Evolutionary conservation across 1,140 invertebrate genomes (phyloP).

Genomic region (Cardiocondyla obscurior): DNA sequence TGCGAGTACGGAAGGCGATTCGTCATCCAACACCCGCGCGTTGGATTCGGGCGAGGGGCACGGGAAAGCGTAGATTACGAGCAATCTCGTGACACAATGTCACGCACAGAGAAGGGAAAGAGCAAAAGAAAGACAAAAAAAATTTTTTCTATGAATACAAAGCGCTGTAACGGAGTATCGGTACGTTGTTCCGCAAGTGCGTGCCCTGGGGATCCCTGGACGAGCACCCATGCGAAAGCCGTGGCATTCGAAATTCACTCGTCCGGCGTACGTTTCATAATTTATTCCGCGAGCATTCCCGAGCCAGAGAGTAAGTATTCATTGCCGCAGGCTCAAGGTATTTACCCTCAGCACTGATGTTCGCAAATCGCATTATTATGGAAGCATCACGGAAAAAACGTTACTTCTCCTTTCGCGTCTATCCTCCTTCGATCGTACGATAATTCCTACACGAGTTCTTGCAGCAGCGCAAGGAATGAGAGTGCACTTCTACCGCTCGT

Average conservation of each 20-base stretch:
- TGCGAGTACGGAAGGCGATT: not conserved
- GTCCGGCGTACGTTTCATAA: not conserved
- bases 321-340: not conserved
- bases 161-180: not conserved
- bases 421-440: not conserved
- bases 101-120: not conserved
- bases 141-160: not conserved
- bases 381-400: not conserved
- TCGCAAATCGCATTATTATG: constrained; percentile 13
- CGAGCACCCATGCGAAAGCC: constrained; percentile 28
- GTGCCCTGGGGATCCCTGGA: not conserved
- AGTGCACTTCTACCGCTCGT: constrained; percentile 16
- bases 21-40: not conserved
- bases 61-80: not conserved
- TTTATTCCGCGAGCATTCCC: not conserved
- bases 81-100: not conserved
- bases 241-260: constrained; percentile 29
- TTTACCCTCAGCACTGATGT: not conserved
- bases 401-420: not conserved
- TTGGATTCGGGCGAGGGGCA: not conserved
- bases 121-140: not conserved
- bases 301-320: not conserved
- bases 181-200: not conserved
- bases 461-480: not conserved
- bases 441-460: constrained; percentile 16